Base-by-base conservation (phyloP, 1,140 invertebrate genomes). In the Cardiocondyla obscurior region DNA sequence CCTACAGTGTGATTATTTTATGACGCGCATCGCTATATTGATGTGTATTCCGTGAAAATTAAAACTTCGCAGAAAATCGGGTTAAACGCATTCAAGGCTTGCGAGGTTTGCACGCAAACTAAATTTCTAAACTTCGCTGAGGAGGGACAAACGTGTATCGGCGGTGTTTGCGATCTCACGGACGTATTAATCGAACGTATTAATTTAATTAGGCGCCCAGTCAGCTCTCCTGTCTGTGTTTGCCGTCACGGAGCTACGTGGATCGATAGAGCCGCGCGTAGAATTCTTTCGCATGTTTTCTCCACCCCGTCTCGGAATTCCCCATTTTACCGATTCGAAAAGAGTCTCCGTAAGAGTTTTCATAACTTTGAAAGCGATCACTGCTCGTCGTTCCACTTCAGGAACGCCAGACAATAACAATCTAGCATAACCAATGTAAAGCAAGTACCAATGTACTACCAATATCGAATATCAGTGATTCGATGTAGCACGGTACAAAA, bases 171-270 rank as follows among this genome's bases (percentile, higher is more conserved):
- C 69, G 33, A 87, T 87, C 60, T 51, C 84, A 73, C 84, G 70
- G 69, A 77, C 57, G 42, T 84, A 85, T 85, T 87, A 87, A 85
- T 87, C 84, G 74, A 69, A 76, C 77, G 39, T 82, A 85, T 87
- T 85, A 87, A 87, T 44, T 81, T 87, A 87, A 87, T 87, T 84
- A 87, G 81, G 39, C 74, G 51, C 16, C 10, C 25, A 60, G 44
- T 76, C 58, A 53, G 73, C 33, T 53, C 33, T 64, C 36, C 49
- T 30, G 33, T 36, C 12, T 53, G 57, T 77, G 25, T 65, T 83
- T 55, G 72, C n/a, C 28, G 73, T 77, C 49, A 22, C 58, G 28
- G 36, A 55, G 22, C 33, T 64, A 16, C 36, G 67, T 25, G 25
- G 58, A 83, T 83, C 81, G 28, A 83, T 83, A 36, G 58, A 83